Base-by-base conservation (phyloP, 2,797 vertebrate genomes). In the Semotilus atromaculatus region DNA sequence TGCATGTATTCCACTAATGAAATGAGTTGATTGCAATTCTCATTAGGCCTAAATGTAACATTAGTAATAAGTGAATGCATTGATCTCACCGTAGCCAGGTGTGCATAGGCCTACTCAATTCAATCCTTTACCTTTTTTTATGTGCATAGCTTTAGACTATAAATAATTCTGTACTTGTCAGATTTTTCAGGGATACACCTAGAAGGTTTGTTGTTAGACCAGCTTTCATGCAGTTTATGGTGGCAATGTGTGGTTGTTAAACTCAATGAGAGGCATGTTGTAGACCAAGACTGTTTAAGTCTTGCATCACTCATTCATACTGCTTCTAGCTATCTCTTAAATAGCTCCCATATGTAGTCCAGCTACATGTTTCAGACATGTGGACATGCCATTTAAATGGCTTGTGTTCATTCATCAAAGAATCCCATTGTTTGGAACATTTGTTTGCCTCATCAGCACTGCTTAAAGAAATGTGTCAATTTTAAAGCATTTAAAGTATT, bases 301-400 rank as follows among this genome's bases (percentile, higher is more conserved):
- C 81, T 64, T 43, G 51, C 55, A 62, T 64, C 79, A 72, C 34
- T 79, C 86, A 85, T 53, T 80, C 23, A 26, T 67, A 31, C 80
- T 83, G 76, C 85, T 71, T 73, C 45, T 70, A 58, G 80, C 82
- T 76, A 68, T 86, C 79, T 77, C 60, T 36, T 55, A 67, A 86
- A 88, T 89, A 81, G 78, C 53, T 86, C 68, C 86, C 87, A 86
- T 74, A 86, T 89, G 88, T 80, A 38, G 62, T 62, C 45, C 70
- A 38, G 36, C 51, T 11, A n/a, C 60, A 75, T 80, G 16, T 67
- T 80, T 67, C 18, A 58, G 64, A 29, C 26, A 29, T 70, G 55
- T 29, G 53, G 31, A 34, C 19, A 40, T 84, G 66, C 62, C 76
- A 84, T 71, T 58, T 34, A 78, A 71, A 36, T 45, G 58, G 8